Evolutionary conservation across 2,888 invertebrate genomes (phyloP), one percentile per base, ranked within the genome.

Genomic region (Phyto melanocephala): DNA sequence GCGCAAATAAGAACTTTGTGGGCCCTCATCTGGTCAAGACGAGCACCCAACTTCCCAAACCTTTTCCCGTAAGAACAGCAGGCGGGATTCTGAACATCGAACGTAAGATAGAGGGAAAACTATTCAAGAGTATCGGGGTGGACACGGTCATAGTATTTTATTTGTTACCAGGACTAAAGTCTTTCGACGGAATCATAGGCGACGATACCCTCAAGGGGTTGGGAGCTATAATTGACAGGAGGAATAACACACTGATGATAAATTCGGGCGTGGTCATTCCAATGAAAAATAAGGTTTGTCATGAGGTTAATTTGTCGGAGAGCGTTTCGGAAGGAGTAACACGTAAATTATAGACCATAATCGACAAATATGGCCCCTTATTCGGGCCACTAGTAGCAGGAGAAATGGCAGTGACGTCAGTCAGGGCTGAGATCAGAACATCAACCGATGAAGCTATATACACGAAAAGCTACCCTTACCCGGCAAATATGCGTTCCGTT

Each of bases 341-440:
- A 3, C 3, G 5, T n/a, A n/a, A n/a, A n/a, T n/a, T n/a, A n/a
- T n/a, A n/a, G n/a, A n/a, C n/a, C n/a, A n/a, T n/a, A n/a, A n/a
- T 42, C 15, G 1, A 42, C 1, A 42, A 42, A 42, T 42, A n/a
- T 11, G 13, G 6, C n/a, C 6, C 0, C 2, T n/a, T 24, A 37
- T 72, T 60, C 7, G 47, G 42, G 5, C 56, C 58, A 28, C 6
- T 58, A 3, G 15, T 15, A 42, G 42, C 15, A 17, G 37, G 56
- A 6, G 37, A 72, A n/a, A 33, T 56, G 17, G 40, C 33, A 62
- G 74, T 4, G n/a, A 70, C 37, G 42, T 35, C 60, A 11, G 84
- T 89, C 0, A 87, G 86, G 72, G 90, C 90, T 45, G 7, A 33
- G 33, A 33, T 33, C 7, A 33, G 33, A 7, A 33, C 33, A 33